A percentile compares a stretch with the other conserved stretches of the same genome.
These are phyloP conservation scores for Pseudococcus viburni DNA, from an alignment of 2,888 invertebrate species.

Conservation along the genomic window DNA sequence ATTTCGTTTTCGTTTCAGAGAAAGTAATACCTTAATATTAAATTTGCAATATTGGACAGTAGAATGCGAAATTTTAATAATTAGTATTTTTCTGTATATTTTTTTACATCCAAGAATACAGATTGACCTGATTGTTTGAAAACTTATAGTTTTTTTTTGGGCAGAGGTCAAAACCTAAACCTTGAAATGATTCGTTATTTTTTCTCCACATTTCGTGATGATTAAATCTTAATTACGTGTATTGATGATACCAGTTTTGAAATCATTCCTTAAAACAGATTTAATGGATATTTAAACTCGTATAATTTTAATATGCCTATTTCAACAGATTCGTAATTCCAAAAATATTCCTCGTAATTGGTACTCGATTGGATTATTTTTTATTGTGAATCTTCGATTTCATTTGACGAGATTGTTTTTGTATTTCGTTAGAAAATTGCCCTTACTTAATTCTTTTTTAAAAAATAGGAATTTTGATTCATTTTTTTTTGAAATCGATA, in stretches of 20 bases:
- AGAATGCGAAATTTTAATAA: conserved; percentile 9
- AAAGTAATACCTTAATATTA: conserved; percentile 10
- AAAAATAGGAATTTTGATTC: too few species aligned
- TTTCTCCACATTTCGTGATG: conserved; percentile 37
- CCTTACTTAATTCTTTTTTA: background rate
- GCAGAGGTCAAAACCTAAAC: conserved; percentile 33
- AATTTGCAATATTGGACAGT: conserved; percentile 8
- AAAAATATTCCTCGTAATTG: background rate
- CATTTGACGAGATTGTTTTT: background rate
- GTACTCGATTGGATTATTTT: background rate
- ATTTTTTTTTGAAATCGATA: too few species aligned
- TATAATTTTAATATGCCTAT: conserved; percentile 19
- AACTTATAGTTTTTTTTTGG: conserved; percentile 3
- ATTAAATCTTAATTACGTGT: conserved; percentile 45
- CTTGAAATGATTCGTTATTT: conserved; percentile 44
- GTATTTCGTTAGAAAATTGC: background rate
- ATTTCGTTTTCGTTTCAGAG: conserved; percentile 40
- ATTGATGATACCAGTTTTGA: conserved; percentile 50
- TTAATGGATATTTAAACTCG: background rate
- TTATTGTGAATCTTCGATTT: background rate
- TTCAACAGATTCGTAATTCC: conserved; percentile 2
- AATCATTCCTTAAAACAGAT: conserved; percentile 32
- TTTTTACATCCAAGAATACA: background rate
- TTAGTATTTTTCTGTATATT: background rate
- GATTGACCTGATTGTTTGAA: background rate